A percentile compares a stretch with the other conserved stretches of the same genome.
Evolutionary conservation across 1,140 invertebrate species (phyloP).

Genomic region (Nixonia krombeini): DNA sequence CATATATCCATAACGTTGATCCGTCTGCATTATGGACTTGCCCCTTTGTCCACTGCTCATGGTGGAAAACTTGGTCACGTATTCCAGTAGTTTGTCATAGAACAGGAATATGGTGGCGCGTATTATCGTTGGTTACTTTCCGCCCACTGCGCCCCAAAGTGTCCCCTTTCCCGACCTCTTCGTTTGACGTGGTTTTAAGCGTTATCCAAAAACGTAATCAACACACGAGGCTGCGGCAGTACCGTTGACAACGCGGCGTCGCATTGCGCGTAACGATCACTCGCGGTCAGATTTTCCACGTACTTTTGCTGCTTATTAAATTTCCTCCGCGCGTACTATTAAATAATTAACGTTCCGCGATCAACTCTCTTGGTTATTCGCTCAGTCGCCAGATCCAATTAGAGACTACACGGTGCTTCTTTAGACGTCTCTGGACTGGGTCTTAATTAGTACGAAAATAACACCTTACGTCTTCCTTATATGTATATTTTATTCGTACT

Average conservation of each 20-base stretch:
- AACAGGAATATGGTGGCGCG: conserved; percentile 57
- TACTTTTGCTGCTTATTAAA: conserved; percentile 5
- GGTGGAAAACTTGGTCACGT: conserved; percentile 62
- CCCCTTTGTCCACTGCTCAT: conserved; percentile 61
- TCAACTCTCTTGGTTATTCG: conserved; percentile 1
- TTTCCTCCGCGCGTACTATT: conserved; percentile 10
- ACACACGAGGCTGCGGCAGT: background rate
- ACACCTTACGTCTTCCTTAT: conserved; percentile 30
- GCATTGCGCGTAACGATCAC: background rate
- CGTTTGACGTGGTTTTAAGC: background rate
- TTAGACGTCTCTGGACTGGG: conserved; percentile 16
- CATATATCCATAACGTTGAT: conserved; percentile 61
- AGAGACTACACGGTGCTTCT: conserved; percentile 19
- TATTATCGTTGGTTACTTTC: conserved; percentile 49
- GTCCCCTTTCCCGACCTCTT: background rate
- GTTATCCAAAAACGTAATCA: no score
- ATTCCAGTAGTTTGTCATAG: conserved; percentile 63
- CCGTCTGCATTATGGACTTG: conserved; percentile 52
- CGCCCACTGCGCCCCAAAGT: conserved; percentile 7
- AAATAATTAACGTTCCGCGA: conserved; percentile 12
- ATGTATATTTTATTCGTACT: conserved; percentile 9
- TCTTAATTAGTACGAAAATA: conserved; percentile 62
- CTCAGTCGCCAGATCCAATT: conserved; percentile 43
- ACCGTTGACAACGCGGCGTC: background rate
- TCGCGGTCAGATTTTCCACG: background rate